Conservation (phyloP, 2,888 invertebrate species). For the Caenorhabditis japonica region DNA sequence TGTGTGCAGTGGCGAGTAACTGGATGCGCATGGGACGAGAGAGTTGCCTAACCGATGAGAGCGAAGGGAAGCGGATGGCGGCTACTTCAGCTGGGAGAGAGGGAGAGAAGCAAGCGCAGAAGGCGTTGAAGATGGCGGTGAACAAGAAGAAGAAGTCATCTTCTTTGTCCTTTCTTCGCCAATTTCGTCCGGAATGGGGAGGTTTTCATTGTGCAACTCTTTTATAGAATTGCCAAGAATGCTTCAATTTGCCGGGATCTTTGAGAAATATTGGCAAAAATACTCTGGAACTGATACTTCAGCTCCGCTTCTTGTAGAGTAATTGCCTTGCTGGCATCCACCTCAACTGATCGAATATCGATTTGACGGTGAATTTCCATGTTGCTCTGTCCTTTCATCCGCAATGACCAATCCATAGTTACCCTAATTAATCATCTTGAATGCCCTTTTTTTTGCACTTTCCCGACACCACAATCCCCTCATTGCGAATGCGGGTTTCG, state of each 20-base stretch:
- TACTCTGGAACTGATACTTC: too few relatives aligned
- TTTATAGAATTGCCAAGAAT: too few relatives aligned
- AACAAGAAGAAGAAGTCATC: constrained; percentile 20
- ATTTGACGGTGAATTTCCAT: too few relatives aligned
- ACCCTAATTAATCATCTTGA: too few relatives aligned
- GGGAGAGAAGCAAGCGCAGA: neutral
- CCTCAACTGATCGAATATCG: too few relatives aligned
- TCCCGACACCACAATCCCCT: neutral
- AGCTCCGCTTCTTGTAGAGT: too few relatives aligned
- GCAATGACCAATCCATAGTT: too few relatives aligned
- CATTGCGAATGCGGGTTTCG: constrained; percentile 4
- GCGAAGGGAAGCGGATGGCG: constrained; percentile 17
- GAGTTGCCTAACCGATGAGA: constrained; percentile 9
- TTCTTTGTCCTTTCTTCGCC: constrained; percentile 18
- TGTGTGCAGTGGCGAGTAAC: constrained; percentile 48
- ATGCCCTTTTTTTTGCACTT: too few relatives aligned
- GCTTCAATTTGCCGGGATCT: too few relatives aligned
- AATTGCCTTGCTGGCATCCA: too few relatives aligned
- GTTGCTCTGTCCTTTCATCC: too few relatives aligned
- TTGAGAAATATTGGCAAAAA: too few relatives aligned
- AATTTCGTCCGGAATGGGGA: constrained; percentile 29
- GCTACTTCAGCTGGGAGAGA: constrained; percentile 37
- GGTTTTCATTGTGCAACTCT: constrained; percentile 14
- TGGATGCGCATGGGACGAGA: constrained; percentile 39
- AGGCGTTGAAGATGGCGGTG: constrained; percentile 10